Evolutionary conservation across 2,888 invertebrate genomes (phyloP), one percentile per base, ranked within the genome.

Genomic region (Patella depressa): DNA sequence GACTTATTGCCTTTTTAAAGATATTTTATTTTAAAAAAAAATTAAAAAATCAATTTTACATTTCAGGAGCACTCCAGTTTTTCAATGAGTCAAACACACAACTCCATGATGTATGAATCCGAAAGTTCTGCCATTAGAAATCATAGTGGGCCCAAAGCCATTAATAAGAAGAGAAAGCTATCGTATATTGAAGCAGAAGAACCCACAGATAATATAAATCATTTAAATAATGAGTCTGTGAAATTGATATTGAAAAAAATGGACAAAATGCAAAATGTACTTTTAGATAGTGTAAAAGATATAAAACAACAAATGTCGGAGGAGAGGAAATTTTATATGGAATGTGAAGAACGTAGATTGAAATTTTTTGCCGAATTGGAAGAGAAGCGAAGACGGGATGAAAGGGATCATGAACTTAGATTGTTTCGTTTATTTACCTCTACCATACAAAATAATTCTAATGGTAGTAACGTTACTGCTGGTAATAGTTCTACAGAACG

Each of bases 331-430:
- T 65, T 65, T 24, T 65, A 65, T 24, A 65, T 65, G 65, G 65
- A 65, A 65, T 65, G 65, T 65, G 65, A 65, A 14, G 65, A 65
- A 65, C 19, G 65, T 19, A 12, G 65, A 65, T 14, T 65, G 24
- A 65, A 65, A 65, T 65, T 65, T 65, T 65, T 65, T 19, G 65
- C 65, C 0, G 65, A 65, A 65, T 24, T 65, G 24, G 65, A 65
- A 65, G 65, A 65, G 24, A 65, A 65, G 17, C 65, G 65, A 19
- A 65, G 65, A 65, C 65, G 65, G 12, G 65, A 65, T 65, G 65
- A 65, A 65, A 65, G 65, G 65, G 65, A 65, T 24, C 65, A 65
- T 65, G 65, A 65, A 15, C 24, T 65, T 24, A 65, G 24, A 65
- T 24, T 65, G 65, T 65, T 65, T 65, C 19, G 15, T 24, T 65